Base-by-base conservation (phyloP, 2,888 invertebrate genomes). In the Polyommatus icarus region DNA sequence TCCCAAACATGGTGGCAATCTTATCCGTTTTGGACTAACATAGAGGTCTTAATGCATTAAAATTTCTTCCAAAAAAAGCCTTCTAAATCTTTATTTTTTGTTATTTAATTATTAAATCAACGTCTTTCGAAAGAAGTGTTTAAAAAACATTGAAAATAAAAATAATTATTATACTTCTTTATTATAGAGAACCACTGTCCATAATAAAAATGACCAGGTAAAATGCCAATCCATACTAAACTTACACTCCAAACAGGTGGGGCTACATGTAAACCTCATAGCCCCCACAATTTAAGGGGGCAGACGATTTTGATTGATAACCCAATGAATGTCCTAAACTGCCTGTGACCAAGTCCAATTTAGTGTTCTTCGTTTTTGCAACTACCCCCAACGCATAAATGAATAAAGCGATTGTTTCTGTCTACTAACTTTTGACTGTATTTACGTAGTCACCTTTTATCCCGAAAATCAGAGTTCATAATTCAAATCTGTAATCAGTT, bases 281-380 rank as follows among this genome's bases (percentile, higher is more conserved):
- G 72, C 54, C 77, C 77, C 73, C 72, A 76, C 79, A 82, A 84
- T 83, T 82, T 84, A 83, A 85, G 81, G 82, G 80, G 77, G 80
- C 83, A 84, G 84, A 84, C 84, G 83, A 84, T 84, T 87, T 89
- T 90, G 91, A 91, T 90, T 90, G 91, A 91, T 91, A 84, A 84
- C 84, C 87, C 84, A 87, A 88, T 85, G 85, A 86, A 87, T 84
- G 86, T 86, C 81, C 85, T 86, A 83, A 85, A 83, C 85, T 84
- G 83, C 84, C 85, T 85, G 82, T 84, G 82, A 85, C 88, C 86
- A 85, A 88, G 90, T 91, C 91, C 91, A 91, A 92, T 92, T 92
- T 90, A 82, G 85, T 77, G 46, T 61, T 36, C 73, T 87, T 89
- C 87, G 87, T 90, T 90, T 91, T 90, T 90, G 85, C 86, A 86